phyloP scores from a whole-genome alignment of 2,888 invertebrate genomes.

The Pammene fasciana region DNA sequence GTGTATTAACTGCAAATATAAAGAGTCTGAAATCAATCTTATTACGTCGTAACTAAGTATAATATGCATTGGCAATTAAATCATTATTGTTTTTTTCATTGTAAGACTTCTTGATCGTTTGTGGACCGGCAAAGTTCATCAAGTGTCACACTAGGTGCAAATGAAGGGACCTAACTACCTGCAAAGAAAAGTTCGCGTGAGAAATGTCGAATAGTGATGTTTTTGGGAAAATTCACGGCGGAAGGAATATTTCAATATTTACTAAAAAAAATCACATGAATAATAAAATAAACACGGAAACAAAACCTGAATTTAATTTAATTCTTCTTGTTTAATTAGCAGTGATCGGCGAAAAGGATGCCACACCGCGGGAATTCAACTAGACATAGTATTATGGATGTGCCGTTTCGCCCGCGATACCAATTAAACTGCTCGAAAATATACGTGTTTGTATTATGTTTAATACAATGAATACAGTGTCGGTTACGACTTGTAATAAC shows the following conservation, averaged over 20 bases:
- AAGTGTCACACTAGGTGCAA: conserved; percentile 31
- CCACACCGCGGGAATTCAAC: no score
- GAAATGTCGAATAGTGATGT: neutral
- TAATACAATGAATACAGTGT: no score
- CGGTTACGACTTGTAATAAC: no score
- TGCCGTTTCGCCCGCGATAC: no score
- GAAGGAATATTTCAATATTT: neutral
- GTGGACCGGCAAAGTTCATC: conserved; percentile 25
- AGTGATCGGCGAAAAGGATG: no score
- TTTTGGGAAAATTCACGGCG: neutral
- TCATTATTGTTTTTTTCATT: neutral
- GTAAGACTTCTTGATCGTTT: conserved; percentile 19
- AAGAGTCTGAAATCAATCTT: conserved; percentile 6
- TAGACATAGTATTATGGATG: no score
- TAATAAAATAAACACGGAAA: neutral
- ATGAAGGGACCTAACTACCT: conserved; percentile 30
- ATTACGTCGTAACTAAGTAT: neutral
- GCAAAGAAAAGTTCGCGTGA: conserved; percentile 25
- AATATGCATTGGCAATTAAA: neutral
- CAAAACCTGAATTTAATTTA: neutral
- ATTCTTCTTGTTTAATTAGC: no score
- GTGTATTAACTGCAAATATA: conserved; percentile 9
- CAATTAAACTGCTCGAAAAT: no score
- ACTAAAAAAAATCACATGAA: neutral
- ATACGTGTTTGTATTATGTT: no score